A percentile compares a stretch with the other conserved stretches of the same genome.
Conservation (phyloP, 2,113 vertebrate genomes). For the Mesembrinibis cayennensis region DNA sequence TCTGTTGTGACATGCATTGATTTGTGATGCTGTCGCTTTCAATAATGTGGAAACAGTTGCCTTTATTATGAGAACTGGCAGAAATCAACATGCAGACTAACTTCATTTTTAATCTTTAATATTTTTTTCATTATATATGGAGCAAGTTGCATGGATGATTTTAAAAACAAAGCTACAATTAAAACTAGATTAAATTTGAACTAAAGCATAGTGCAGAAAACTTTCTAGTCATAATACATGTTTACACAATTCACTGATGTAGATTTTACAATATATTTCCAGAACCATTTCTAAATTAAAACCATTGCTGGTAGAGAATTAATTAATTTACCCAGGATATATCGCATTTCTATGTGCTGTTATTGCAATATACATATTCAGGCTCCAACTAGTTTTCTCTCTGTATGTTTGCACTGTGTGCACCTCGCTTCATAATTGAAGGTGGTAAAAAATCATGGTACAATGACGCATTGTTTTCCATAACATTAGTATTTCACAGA, state of each 20-base stretch:
- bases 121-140: slow-evolving; percentile 20
- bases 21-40: slow-evolving; percentile 74
- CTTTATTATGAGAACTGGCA: slow-evolving; percentile 66
- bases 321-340: neutral
- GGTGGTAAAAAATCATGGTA: slow-evolving; percentile 13
- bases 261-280: neutral
- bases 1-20: slow-evolving; percentile 73
- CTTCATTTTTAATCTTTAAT: slow-evolving; percentile 52
- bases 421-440: neutral
- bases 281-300: slow-evolving; percentile 21
- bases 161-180: slow-evolving; percentile 51
- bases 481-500: slow-evolving; percentile 51
- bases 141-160: slow-evolving; percentile 14
- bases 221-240: neutral
- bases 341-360: neutral
- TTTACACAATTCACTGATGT: neutral
- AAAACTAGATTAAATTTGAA: slow-evolving; percentile 56
- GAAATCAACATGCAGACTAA: slow-evolving; percentile 57
- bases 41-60: slow-evolving; percentile 61
- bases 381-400: neutral
- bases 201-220: neutral
- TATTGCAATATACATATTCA: slow-evolving; percentile 9
- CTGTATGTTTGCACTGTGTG: neutral
- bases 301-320: neutral
- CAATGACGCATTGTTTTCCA: slow-evolving; percentile 32